A percentile compares a stretch with the other conserved stretches of the same genome.
Conservation (phyloP, 2,797 vertebrate genomes). For the Periophthalmus magnuspinnatus region DNA sequence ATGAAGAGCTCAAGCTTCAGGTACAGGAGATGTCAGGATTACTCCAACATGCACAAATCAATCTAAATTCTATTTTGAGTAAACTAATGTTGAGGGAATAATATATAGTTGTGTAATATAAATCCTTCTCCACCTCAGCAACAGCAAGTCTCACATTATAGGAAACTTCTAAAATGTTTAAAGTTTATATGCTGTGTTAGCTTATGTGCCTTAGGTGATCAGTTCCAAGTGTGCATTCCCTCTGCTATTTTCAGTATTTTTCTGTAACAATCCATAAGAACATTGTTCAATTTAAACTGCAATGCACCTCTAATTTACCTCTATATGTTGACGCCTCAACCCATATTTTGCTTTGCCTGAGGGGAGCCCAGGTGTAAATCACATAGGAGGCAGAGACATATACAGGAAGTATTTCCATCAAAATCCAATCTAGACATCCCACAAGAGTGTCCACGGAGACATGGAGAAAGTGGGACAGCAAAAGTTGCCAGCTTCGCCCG, state of each 20-base stretch:
- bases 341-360: slow-evolving; percentile 58
- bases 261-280: slow-evolving; percentile 35
- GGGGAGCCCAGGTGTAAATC: slow-evolving; percentile 37
- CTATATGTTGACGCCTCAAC: slow-evolving; percentile 55
- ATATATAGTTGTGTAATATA: neutral
- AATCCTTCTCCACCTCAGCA: slow-evolving; percentile 41
- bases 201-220: slow-evolving; percentile 27
- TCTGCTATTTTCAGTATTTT: slow-evolving; percentile 24
- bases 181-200: neutral
- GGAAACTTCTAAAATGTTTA: slow-evolving; percentile 27
- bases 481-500: slow-evolving; percentile 64
- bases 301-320: slow-evolving; percentile 58
- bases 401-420: slow-evolving; percentile 47
- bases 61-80: too few relatives aligned
- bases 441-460: slow-evolving; percentile 47
- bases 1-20: too few relatives aligned
- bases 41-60: too few relatives aligned
- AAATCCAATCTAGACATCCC: slow-evolving; percentile 58
- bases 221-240: slow-evolving; percentile 31
- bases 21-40: too few relatives aligned
- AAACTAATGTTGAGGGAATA: too few relatives aligned
- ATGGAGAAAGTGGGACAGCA: slow-evolving; percentile 63
- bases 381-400: slow-evolving; percentile 32
- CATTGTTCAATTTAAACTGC: slow-evolving; percentile 57
- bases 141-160: slow-evolving; percentile 54